A percentile compares a stretch with the other conserved stretches of the same genome.
These are phyloP conservation scores for Thysanoteuthis rhombus DNA, from an alignment of 2,888 invertebrate genomes.

Conservation along the genomic window DNA sequence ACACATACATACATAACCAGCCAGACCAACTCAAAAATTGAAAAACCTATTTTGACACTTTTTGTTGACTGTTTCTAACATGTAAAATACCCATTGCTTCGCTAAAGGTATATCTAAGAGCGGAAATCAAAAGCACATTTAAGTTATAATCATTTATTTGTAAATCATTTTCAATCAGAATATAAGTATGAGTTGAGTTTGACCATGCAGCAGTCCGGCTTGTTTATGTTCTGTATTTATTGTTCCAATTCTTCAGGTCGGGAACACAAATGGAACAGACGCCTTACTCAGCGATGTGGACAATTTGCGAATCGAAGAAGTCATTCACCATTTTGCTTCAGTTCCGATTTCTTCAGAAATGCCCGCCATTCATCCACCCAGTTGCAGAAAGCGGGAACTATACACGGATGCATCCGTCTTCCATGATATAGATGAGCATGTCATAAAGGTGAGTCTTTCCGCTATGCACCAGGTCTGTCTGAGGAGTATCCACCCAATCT, in stretches of 20 bases:
- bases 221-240: background rate
- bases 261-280: background rate
- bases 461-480: background rate
- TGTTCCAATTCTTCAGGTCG: background rate
- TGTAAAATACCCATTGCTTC: too few species aligned
- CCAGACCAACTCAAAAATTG: too few species aligned
- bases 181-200: too few species aligned
- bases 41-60: too few species aligned
- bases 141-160: too few species aligned
- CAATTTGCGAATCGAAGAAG: conserved; percentile 49
- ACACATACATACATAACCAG: too few species aligned
- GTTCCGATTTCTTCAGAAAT: conserved; percentile 49
- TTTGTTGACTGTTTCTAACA: too few species aligned
- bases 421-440: conserved; percentile 63
- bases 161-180: too few species aligned
- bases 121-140: too few species aligned
- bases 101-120: too few species aligned
- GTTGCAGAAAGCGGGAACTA: conserved; percentile 61
- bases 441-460: conserved; percentile 55
- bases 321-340: conserved; percentile 58
- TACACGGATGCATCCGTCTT: conserved; percentile 62
- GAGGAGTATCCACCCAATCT: too few species aligned
- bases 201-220: too few species aligned
- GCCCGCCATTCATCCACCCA: conserved; percentile 58
- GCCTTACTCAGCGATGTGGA: background rate